Base-by-base conservation (phyloP, 1,140 invertebrate genomes). In the Drosophila elegans region DNA sequence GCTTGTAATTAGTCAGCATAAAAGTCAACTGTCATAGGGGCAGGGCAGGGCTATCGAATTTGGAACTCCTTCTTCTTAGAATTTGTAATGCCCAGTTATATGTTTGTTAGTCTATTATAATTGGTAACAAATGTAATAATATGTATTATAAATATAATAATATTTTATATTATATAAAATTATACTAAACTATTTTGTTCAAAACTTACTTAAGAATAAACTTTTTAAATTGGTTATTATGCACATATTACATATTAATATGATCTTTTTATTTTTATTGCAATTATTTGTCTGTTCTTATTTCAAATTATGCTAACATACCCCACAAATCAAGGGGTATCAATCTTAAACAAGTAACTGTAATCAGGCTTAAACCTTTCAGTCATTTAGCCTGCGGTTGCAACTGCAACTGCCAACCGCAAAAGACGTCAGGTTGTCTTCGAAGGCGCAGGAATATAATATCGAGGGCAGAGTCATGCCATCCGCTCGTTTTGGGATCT, bases 1-100 rank as follows among this genome's bases (percentile, higher is more conserved):
- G 55, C 44, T 51, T 46, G 59, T 80, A 86, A 83, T 86, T 86
- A 86, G 82, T 86, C 82, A 86, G 83, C 78, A 64, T 49, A 64
- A 48, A 45, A 36, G 53, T 45, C 57, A 67, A 71, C 57, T 83
- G 68, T 45, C 42, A 62, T 11, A 49, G 10, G 44, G 25, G 34
- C 4, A n/a, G n/a, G n/a, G n/a, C n/a, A n/a, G 13, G 21, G 32
- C 32, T 9, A 21, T 13, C 21, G 13, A 32, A 39, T 36, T 71
- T 39, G 34, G 2, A 25, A 21, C 57, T 62, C 16, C 16, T 57
- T 57, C 13, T 49, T 45, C 29, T 11, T 1, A n/a, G 7, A 29
- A 39, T 16, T 42, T 21, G 1, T 21, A 32, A 6, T 46, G 11
- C 25, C 4, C 9, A 34, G 25, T n/a, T 36, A n/a, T 16, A 34